These are phyloP conservation scores for Aspidoscelis tigris DNA, from an alignment of 2,113 vertebrate genomes.

Conservation along the genomic window DNA sequence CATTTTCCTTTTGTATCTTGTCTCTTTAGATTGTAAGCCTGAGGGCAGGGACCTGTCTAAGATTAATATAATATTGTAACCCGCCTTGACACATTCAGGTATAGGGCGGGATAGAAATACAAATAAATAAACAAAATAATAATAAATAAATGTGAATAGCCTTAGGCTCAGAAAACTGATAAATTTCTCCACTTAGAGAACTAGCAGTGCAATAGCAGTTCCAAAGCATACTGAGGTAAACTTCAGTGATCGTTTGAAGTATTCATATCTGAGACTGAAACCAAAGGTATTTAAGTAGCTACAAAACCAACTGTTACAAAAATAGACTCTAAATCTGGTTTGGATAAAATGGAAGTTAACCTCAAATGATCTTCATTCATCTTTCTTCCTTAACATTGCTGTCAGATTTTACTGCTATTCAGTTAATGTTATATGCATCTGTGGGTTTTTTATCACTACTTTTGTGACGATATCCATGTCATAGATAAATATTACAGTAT, in stretches of 20 bases:
- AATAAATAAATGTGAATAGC: background rate
- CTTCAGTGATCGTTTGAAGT: slow-evolving; percentile 69
- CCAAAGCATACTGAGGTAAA: slow-evolving; percentile 11
- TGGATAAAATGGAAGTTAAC: slow-evolving; percentile 66
- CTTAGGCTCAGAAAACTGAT: slow-evolving; percentile 12
- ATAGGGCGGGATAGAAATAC: too few relatives aligned
- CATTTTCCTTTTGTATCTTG: too few relatives aligned
- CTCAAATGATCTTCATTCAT: slow-evolving; percentile 41
- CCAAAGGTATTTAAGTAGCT: slow-evolving; percentile 60
- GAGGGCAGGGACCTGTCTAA: too few relatives aligned
- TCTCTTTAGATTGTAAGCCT: too few relatives aligned
- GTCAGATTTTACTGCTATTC: slow-evolving; percentile 39
- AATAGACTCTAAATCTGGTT: slow-evolving; percentile 70
- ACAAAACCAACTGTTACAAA: slow-evolving; percentile 63
- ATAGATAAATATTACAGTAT: background rate
- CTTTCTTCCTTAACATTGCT: slow-evolving; percentile 64
- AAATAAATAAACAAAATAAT: too few relatives aligned
- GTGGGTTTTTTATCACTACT: background rate
- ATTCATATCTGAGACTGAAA: background rate
- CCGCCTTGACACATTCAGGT: too few relatives aligned
- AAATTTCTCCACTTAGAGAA: slow-evolving; percentile 31
- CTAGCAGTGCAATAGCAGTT: slow-evolving; percentile 23
- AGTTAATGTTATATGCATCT: background rate
- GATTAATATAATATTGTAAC: too few relatives aligned
- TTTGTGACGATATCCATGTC: background rate